Evolutionary conservation across 2,888 invertebrate species (phyloP), one percentile per base, ranked within the genome.

Genomic region (Piscicola geometra): DNA sequence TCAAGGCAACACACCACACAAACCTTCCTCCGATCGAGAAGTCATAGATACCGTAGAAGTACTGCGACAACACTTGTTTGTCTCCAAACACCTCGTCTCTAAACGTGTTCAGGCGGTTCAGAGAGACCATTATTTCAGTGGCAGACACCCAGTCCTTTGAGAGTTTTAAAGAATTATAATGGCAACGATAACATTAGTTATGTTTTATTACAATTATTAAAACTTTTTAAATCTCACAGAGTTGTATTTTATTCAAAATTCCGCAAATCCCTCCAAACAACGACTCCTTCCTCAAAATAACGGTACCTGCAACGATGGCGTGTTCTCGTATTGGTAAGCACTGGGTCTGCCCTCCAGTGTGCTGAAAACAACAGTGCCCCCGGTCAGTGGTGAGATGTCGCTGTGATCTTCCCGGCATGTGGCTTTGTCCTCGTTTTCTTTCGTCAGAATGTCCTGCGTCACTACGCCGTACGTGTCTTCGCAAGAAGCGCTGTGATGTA

Each of bases 401-500:
- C 96, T 96, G 87, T 93, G 98, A 84, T 97, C 97, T 78, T 94
- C 92, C n/a, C 94, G 95, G 84, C 99, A 99, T n/a, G 98, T 89
- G 0, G 98, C 94, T 77, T 92, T 89, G 0, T 94, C 93, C 85
- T 98, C 97, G 67, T 90, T 89, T 35, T 91, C 91, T 91, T 91
- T 0, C 91, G 91, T 2, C 90, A 88, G 75, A 91, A 35, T 15
- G 52, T 50, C 60, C 21, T 50, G 33, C 30, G 30, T 9, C 2
- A 15, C 5, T 3, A 71, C 15, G 1, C 52, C 32, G 71, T 71
- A 71, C 2, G 71, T 71, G 35, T 32, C 72, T 32, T 72, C 72
- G 64, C 72, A 72, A 2, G 72, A 50, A 33, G 72, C 50, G 36
- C 94, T 72, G 33, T 21, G 28, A 28, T 3, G 33, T n/a, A n/a